Conservation (phyloP, 1,140 invertebrate species). For the Ooceraea biroi region DNA sequence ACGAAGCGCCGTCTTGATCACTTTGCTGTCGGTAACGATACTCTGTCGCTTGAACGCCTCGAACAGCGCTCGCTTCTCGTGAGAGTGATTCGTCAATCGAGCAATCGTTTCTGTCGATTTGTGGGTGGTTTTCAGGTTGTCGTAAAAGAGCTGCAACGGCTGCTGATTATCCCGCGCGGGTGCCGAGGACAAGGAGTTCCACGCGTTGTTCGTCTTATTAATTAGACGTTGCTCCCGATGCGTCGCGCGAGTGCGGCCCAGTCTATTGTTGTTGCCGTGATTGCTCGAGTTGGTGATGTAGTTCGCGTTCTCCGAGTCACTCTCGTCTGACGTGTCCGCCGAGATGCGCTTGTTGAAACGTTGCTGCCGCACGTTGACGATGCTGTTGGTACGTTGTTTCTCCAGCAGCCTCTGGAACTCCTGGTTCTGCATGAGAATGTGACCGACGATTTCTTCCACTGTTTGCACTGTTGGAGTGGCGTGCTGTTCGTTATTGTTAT, state of each 20-base stretch:
- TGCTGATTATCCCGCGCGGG: slow-evolving; percentile 70
- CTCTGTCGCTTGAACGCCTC: slow-evolving; percentile 81
- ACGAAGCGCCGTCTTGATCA: slow-evolving; percentile 79
- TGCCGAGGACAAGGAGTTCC: slow-evolving; percentile 76
- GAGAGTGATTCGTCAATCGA: slow-evolving; percentile 64
- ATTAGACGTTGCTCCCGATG: slow-evolving; percentile 76
- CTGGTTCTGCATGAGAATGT: slow-evolving; percentile 93
- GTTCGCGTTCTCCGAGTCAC: slow-evolving; percentile 82
- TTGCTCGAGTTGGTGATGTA: slow-evolving; percentile 84
- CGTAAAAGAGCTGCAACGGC: slow-evolving; percentile 78
- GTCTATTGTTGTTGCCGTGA: slow-evolving; percentile 82
- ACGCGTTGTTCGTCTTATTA: slow-evolving; percentile 79
- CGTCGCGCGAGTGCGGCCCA: slow-evolving; percentile 38
- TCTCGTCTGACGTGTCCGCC: slow-evolving; percentile 83
- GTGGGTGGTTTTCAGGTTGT: slow-evolving; percentile 77
- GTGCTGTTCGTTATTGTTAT: slow-evolving; percentile 69
- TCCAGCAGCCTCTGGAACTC: slow-evolving; percentile 93
- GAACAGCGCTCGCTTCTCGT: slow-evolving; percentile 80
- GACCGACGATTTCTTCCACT: slow-evolving; percentile 93
- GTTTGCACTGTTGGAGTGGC: slow-evolving; percentile 85
- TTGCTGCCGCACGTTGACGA: slow-evolving; percentile 86
- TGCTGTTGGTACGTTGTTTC: slow-evolving; percentile 88
- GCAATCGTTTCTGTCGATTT: slow-evolving; percentile 27
- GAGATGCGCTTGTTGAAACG: slow-evolving; percentile 83
- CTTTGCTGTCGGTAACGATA: slow-evolving; percentile 80